Percentiles rank a stretch among this genome's conserved stretches.
These are phyloP conservation scores for Venustaconcha ellipsiformis DNA, from an alignment of 1,140 invertebrate genomes.

Conservation along the genomic window DNA sequence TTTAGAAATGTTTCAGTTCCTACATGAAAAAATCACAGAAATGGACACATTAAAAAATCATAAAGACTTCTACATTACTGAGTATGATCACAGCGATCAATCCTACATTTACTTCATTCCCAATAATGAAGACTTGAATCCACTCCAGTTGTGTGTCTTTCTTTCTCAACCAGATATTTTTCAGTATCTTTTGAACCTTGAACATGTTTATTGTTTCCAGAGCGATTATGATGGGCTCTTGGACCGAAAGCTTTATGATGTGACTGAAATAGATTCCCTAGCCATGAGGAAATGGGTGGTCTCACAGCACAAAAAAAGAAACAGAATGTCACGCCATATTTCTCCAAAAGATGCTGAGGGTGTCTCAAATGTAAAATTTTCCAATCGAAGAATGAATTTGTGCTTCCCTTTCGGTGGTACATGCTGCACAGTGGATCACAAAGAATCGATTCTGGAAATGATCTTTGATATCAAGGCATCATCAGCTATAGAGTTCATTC, in stretches of 20 bases:
- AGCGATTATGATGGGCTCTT: slow-evolving; percentile 47
- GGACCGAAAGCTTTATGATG: slow-evolving; percentile 43
- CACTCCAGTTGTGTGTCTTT: slow-evolving; percentile 23
- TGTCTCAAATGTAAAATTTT: slow-evolving; percentile 15
- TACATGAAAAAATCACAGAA: slow-evolving; percentile 28
- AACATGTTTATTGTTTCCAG: slow-evolving; percentile 41
- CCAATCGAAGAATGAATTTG: slow-evolving; percentile 1
- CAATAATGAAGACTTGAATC: slow-evolving; percentile 26
- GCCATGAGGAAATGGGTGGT: slow-evolving; percentile 16
- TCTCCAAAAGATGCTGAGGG: slow-evolving; percentile 23
- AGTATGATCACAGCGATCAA: slow-evolving; percentile 31
- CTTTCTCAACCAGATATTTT: slow-evolving; percentile 23
- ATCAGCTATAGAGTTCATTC: slow-evolving; percentile 37
- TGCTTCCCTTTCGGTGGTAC: slow-evolving; percentile 4
- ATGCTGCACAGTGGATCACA: slow-evolving; percentile 4
- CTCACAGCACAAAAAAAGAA: neutral
- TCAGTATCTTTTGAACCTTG: slow-evolving; percentile 25
- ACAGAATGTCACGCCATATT: slow-evolving; percentile 10
- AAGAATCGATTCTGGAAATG: slow-evolving; percentile 39
- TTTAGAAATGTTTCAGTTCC: slow-evolving; percentile 11
- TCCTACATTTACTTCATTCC: slow-evolving; percentile 30
- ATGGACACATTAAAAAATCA: neutral
- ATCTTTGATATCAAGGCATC: slow-evolving; percentile 36
- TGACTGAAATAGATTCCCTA: slow-evolving; percentile 48
- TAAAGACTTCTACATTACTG: slow-evolving; percentile 14